Evolutionary conservation across 2,797 vertebrate genomes (phyloP).

Genomic region (Intellagama lesueurii): DNA sequence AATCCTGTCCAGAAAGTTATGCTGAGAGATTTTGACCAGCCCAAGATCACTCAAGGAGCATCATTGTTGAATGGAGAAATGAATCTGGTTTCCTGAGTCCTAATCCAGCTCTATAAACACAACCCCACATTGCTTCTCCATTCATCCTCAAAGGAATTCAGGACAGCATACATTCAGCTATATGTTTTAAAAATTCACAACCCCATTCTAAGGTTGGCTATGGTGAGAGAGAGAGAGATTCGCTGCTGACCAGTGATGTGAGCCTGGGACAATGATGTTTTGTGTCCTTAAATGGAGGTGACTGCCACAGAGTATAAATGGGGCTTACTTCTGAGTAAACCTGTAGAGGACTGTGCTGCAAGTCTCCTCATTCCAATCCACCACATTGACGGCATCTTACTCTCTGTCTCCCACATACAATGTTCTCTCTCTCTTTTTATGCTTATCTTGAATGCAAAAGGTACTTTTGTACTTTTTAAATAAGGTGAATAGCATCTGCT

Average conservation of each 20-base stretch:
- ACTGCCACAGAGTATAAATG: background rate
- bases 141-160: conserved; percentile 27
- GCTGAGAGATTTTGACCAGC: too few species aligned
- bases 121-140: background rate
- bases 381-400: too few species aligned
- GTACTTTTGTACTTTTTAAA: background rate
- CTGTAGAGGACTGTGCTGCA: background rate
- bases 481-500: background rate
- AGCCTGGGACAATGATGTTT: background rate
- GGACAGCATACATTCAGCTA: conserved; percentile 41
- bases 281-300: background rate
- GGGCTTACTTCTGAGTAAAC: background rate
- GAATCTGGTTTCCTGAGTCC: too few species aligned
- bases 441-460: background rate
- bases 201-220: background rate
- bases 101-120: too few species aligned
- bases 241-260: too few species aligned
- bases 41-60: too few species aligned
- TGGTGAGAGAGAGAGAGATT: background rate
- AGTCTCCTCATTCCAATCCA: background rate
- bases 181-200: background rate
- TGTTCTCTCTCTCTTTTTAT: too few species aligned
- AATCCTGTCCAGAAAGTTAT: too few species aligned
- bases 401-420: background rate
- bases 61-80: too few species aligned